phyloP scores from a whole-genome alignment of 2,888 invertebrate species.

The Alsophila aescularia region DNA sequence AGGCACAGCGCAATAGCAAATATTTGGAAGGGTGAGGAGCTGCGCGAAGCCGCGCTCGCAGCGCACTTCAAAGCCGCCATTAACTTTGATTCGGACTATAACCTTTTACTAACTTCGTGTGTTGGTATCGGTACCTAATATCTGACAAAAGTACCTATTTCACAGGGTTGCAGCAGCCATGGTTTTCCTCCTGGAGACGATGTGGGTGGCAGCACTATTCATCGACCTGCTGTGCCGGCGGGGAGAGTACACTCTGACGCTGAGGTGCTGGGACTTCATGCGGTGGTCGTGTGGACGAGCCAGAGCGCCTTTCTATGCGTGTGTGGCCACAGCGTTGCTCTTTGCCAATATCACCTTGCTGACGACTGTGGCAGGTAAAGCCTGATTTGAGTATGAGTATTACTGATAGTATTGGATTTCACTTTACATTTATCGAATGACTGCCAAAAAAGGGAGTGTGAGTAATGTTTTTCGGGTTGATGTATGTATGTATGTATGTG shows the following conservation, averaged over 20 bases:
- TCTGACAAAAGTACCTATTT: conserved; percentile 6
- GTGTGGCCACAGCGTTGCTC: conserved; percentile 73
- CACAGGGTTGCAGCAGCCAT: conserved; percentile 69
- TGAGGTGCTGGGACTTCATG: conserved; percentile 78
- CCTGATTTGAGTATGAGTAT: too few relatives aligned
- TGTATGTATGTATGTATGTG: too few relatives aligned
- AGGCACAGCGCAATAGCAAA: too few relatives aligned
- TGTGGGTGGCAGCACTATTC: conserved; percentile 79
- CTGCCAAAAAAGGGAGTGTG: too few relatives aligned
- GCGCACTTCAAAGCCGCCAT: too few relatives aligned
- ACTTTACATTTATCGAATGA: too few relatives aligned
- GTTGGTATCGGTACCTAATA: not conserved
- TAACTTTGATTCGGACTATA: too few relatives aligned
- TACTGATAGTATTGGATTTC: too few relatives aligned
- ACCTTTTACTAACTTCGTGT: too few relatives aligned
- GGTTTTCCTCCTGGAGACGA: conserved; percentile 74
- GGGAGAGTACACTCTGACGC: conserved; percentile 72
- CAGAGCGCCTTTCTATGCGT: conserved; percentile 76
- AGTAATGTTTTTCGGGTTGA: too few relatives aligned
- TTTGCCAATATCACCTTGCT: conserved; percentile 72
- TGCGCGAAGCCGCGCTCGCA: too few relatives aligned
- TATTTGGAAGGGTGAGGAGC: too few relatives aligned
- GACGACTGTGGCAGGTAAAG: conserved; percentile 66
- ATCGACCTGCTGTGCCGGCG: conserved; percentile 75
- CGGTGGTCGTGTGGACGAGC: conserved; percentile 78